Percentiles rank a stretch among this genome's conserved stretches.
Evolutionary conservation across 2,888 invertebrate genomes (phyloP).

Genomic region (Lycocerus yunnanus): DNA sequence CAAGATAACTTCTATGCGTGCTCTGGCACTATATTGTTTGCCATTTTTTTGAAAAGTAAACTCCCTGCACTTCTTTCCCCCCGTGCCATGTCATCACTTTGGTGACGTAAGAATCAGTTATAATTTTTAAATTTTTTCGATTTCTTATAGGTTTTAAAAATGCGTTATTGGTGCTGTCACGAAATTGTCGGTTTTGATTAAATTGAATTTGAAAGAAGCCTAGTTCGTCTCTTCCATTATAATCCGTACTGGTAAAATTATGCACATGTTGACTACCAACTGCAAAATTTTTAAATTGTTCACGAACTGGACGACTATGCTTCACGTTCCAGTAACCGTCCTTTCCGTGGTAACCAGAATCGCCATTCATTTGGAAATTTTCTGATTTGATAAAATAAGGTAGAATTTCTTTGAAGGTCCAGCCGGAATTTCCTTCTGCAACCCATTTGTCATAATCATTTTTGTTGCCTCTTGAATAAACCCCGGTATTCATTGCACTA

Average conservation of each 20-base stretch:
- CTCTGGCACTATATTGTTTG: background rate
- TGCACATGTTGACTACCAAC: background rate
- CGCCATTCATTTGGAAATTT: slow-evolving; percentile 18
- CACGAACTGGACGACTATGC: background rate
- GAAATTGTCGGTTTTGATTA: background rate
- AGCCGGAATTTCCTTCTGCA: no score
- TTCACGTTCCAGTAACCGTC: background rate
- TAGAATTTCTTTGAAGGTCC: background rate
- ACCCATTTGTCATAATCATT: no score
- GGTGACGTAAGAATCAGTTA: background rate
- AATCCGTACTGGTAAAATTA: background rate
- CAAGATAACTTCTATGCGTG: background rate
- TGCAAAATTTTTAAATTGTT: background rate
- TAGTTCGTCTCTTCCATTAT: background rate
- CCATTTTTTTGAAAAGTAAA: background rate
- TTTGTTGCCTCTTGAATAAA: no score
- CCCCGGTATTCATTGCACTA: no score
- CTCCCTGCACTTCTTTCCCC: background rate
- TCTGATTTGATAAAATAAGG: slow-evolving; percentile 31
- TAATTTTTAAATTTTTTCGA: background rate
- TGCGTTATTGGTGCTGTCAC: background rate
- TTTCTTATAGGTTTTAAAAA: background rate
- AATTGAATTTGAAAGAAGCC: background rate
- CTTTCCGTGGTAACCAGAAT: background rate
- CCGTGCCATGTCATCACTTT: background rate